Conservation (phyloP, 2,113 vertebrate genomes). For the Phoenicopterus ruber region DNA sequence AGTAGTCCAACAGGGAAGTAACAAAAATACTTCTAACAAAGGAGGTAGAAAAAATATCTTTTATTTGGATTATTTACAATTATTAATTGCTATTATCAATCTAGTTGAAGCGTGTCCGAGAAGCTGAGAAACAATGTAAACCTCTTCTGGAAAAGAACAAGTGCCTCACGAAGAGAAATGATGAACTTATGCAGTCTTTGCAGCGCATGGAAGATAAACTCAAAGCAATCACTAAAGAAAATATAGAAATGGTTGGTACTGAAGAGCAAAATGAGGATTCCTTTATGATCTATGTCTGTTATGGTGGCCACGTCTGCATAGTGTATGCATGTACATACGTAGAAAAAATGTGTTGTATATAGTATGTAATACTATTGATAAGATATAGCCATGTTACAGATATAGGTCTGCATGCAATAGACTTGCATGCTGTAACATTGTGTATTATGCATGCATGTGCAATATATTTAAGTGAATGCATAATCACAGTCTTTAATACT, state of each 20-base stretch:
- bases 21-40: background rate
- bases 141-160: constrained; percentile 97
- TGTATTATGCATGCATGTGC: background rate
- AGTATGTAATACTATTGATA: background rate
- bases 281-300: background rate
- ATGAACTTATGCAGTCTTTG: constrained; percentile 90
- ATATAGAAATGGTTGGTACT: constrained; percentile 90
- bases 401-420: background rate
- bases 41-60: background rate
- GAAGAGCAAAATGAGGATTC: background rate
- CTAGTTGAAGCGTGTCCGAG: constrained; percentile 92
- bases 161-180: constrained; percentile 92
- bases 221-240: constrained; percentile 89
- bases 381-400: background rate
- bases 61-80: background rate
- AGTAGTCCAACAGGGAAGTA: background rate
- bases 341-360: background rate
- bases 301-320: background rate
- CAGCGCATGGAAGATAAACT: constrained; percentile 95
- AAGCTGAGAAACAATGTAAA: constrained; percentile 96
- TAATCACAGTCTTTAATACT: background rate
- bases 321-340: background rate
- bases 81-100: background rate
- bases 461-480: background rate
- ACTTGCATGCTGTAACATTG: background rate